Base-by-base conservation (phyloP, 2,888 invertebrate species). In the Beris morrisii region DNA sequence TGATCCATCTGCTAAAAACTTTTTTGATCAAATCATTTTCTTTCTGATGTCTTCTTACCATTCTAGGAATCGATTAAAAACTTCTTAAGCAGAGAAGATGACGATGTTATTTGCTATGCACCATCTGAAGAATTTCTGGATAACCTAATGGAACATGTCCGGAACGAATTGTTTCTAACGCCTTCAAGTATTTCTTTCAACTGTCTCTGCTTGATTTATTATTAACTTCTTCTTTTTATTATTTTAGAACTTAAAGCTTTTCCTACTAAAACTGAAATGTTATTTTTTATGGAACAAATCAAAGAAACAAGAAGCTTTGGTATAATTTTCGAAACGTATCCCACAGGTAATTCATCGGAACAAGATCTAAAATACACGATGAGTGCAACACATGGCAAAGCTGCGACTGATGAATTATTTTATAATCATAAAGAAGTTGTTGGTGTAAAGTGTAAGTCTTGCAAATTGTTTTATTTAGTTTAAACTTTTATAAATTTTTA, bases 361-460 rank as follows among this genome's bases (percentile, higher is more conserved):
- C 68, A 74, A 0, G 75, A 71, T 3, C 73, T 84, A 4, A 75
- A 78, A 44, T 86, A 85, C 73, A 82, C 82, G 0, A 79, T 86
- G 22, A 80, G 84, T 4, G 81, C 83, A 67, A 79, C 80, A 48
- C 71, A 72, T 12, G 72, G 73, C 4, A 71, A 75, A 1, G 79
- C 80, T 65, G 74, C 75, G 5, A 83, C 83, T 0, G 73, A 78
- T 52, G 71, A 75, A 0, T 74, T 75, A 2, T 77, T 73, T 70
- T 75, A 80, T 0, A 80, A 79, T 64, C 74, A 77, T 38, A 72
- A 81, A 0, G 72, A 77, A 67, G 70, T 74, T 0, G 76, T 75
- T 71, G 73, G 75, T 32, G 73, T 74, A 28, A 76, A 75, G 69
- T 73, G 78, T 77, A 70, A 56, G 53, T 69, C 43, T 15, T 12